Percentiles rank a stretch among this genome's conserved stretches.
Conservation (phyloP, 2,888 invertebrate species). For the Phyto melanocephala region DNA sequence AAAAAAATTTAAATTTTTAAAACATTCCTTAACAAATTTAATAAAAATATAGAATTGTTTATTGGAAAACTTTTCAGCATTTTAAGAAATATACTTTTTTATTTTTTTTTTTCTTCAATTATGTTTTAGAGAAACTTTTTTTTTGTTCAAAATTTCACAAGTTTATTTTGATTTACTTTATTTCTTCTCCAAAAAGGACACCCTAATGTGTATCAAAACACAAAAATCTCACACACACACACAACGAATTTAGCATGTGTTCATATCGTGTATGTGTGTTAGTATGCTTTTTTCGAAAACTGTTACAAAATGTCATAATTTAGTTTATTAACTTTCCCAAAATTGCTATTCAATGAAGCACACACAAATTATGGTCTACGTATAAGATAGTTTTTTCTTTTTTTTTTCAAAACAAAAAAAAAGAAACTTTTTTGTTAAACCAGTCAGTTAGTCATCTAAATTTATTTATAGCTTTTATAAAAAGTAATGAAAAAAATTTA, state of each 20-base stretch:
- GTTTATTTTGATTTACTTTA: too few species aligned
- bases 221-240: background rate
- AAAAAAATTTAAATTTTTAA: too few species aligned
- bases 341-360: conserved; percentile 62
- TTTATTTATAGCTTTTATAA: conserved; percentile 41
- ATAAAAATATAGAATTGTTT: too few species aligned
- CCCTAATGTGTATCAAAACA: background rate
- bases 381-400: conserved; percentile 7
- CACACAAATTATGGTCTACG: conserved; percentile 49
- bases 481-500: too few species aligned
- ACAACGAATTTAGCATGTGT: background rate
- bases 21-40: too few species aligned
- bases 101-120: too few species aligned
- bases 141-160: too few species aligned
- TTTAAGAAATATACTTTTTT: too few species aligned
- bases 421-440: conserved; percentile 17
- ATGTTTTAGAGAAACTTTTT: too few species aligned
- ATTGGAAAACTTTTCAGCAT: too few species aligned
- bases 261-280: background rate
- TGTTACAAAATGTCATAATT: conserved; percentile 67
- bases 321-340: conserved; percentile 67
- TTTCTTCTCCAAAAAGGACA: background rate
- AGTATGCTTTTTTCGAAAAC: conserved; percentile 49
- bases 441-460: conserved; percentile 38
- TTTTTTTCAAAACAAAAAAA: background rate